Evolutionary conservation across 1,140 invertebrate genomes (phyloP).

Genomic region (Diuraphis noxia): DNA sequence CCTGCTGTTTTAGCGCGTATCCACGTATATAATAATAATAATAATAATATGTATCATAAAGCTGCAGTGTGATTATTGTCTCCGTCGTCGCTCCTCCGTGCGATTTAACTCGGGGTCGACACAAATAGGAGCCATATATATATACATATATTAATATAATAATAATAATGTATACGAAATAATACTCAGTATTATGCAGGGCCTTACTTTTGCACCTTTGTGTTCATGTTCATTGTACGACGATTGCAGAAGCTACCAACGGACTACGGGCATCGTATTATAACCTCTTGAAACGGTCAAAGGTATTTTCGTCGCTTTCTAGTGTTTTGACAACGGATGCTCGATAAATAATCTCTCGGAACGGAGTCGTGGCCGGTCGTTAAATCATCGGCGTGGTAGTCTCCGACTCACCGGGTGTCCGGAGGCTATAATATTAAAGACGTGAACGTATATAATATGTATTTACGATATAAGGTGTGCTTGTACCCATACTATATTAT

Average conservation of each 20-base stretch:
- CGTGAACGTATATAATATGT: not conserved
- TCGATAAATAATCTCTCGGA: conserved; percentile 13
- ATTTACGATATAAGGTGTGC: not conserved
- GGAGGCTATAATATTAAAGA: not conserved
- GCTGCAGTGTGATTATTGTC: no score
- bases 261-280: not conserved
- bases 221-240: not conserved
- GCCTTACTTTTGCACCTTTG: not conserved
- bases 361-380: conserved; percentile 13
- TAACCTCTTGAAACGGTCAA: not conserved
- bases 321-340: conserved; percentile 37
- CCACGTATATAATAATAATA: not conserved
- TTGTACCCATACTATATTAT: not conserved
- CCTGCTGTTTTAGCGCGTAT: not conserved
- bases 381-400: conserved; percentile 16
- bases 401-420: not conserved
- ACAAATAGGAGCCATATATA: not conserved
- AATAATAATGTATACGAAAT: not conserved
- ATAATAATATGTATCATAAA: no score
- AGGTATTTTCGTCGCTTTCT: conserved; percentile 8
- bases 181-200: not conserved
- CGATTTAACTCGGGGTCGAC: not conserved
- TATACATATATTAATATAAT: not conserved
- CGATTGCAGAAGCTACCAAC: no score
- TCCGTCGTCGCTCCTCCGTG: not conserved